A percentile compares a stretch with the other conserved stretches of the same genome.
Evolutionary conservation across 2,113 vertebrate genomes (phyloP).

Genomic region (Tachycineta bicolor): DNA sequence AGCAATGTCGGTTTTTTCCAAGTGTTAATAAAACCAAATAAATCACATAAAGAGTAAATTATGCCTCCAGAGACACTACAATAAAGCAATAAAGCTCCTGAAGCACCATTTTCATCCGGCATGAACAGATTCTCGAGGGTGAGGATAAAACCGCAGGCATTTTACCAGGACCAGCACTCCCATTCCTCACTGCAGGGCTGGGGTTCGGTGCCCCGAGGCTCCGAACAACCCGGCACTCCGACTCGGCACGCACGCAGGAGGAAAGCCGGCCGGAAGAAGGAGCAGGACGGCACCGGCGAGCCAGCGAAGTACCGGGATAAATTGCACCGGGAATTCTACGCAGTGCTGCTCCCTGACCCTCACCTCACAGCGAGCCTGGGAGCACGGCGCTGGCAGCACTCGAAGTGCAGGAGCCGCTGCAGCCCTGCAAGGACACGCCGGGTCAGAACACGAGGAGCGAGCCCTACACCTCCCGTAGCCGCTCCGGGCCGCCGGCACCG

Average conservation of each 20-base stretch:
- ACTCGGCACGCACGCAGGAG: not conserved
- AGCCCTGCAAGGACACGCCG: not conserved
- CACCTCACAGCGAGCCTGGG: not conserved
- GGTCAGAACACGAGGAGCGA: not conserved
- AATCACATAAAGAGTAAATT: not conserved
- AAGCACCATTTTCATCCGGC: not conserved
- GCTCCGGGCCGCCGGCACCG: not conserved
- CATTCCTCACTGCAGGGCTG: not conserved
- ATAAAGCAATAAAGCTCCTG: not conserved
- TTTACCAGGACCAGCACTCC: not conserved
- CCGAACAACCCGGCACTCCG: not conserved
- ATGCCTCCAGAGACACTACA: not conserved
- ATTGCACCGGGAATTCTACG: not conserved
- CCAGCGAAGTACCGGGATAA: not conserved
- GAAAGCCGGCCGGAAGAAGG: not conserved
- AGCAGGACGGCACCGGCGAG: not conserved
- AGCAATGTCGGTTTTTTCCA: rapidly evolving
- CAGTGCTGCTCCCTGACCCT: not conserved
- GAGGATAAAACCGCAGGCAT: not conserved
- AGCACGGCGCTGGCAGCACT: too few species aligned
- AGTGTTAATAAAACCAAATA: not conserved
- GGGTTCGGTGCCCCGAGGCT: not conserved
- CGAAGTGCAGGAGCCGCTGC: not conserved
- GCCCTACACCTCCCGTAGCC: not conserved
- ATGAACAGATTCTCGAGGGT: not conserved